Evolutionary conservation across 2,797 vertebrate genomes (phyloP).

Genomic region (Xiphophorus birchmanni): DNA sequence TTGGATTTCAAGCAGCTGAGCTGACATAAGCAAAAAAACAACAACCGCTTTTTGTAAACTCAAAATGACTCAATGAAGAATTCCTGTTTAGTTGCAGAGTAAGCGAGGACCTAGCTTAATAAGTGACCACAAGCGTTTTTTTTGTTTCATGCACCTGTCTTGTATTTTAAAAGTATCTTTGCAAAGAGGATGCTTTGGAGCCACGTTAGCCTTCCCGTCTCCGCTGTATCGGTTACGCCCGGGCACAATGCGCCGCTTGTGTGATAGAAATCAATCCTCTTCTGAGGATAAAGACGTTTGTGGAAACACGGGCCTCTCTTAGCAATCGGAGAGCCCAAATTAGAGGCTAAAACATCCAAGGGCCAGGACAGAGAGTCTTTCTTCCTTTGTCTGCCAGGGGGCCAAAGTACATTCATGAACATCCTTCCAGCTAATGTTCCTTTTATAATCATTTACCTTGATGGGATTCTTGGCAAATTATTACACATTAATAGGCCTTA

Average conservation of each 20-base stretch:
- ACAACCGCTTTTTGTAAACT: constrained; percentile 35
- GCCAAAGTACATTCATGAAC: constrained; percentile 19
- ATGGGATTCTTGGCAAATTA: constrained; percentile 9
- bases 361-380: constrained; percentile 61
- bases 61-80: constrained; percentile 8
- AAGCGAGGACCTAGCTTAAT: constrained; percentile 45
- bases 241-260: constrained; percentile 68
- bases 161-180: constrained; percentile 32
- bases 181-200: constrained; percentile 41
- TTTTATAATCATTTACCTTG: constrained; percentile 7
- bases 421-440: background rate
- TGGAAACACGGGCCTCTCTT: constrained; percentile 51
- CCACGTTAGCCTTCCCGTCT: constrained; percentile 32
- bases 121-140: constrained; percentile 26
- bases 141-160: constrained; percentile 31
- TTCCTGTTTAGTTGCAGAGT: constrained; percentile 21
- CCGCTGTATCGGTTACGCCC: constrained; percentile 62
- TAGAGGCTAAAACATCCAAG: constrained; percentile 35
- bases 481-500: constrained; percentile 12
- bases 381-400: constrained; percentile 17
- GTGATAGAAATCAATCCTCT: constrained; percentile 53
- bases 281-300: constrained; percentile 41
- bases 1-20: constrained; percentile 38
- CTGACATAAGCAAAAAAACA: constrained; percentile 17
- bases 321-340: constrained; percentile 53